Evolutionary conservation across 1,140 invertebrate genomes (phyloP), one percentile per base, ranked within the genome.

Genomic region (Atta texana): DNA sequence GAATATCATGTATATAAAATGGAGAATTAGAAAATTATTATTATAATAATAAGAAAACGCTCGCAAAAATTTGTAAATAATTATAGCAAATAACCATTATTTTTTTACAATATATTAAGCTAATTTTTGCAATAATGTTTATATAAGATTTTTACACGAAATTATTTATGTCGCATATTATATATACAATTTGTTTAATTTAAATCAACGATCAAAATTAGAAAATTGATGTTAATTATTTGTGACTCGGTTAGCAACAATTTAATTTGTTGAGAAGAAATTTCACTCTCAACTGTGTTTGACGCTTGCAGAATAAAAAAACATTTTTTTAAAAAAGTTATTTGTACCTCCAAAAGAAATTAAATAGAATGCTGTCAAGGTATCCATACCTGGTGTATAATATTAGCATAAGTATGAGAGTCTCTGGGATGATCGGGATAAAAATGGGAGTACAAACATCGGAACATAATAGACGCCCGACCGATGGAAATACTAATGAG

Each of bases 401-500:
- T 49, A 91, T 92, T 90, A 91, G 61, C 87, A 90, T 88, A 80
- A 21, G 66, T 68, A 88, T 92, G 92, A 94, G 91, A 85, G 84
- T 80, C 90, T 63, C 91, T 92, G 92, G 72, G 92, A 90, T 89
- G 87, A 89, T 91, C 88, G 90, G 90, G 90, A 94, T 93, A 92
- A 94, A 94, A 94, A 93, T 92, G 89, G 88, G 91, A 93, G 93
- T 94, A 93, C 90, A 93, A 94, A 93, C 92, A 90, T 88, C 80
- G 89, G 77, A 86, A 90, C 90, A 94, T 93, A 94, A 94, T 94
- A 92, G 91, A 89, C 80, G 64, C 87, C 77, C 85, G 74, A 86
- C 85, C 89, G 90, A 91, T 93, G 92, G 87, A 92, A 93, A 94
- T 94, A 94, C 89, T 92, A 94, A 94, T 94, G 93, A 94, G 91